Base-by-base conservation (phyloP, 2,797 vertebrate genomes). In the Leuciscus waleckii region DNA sequence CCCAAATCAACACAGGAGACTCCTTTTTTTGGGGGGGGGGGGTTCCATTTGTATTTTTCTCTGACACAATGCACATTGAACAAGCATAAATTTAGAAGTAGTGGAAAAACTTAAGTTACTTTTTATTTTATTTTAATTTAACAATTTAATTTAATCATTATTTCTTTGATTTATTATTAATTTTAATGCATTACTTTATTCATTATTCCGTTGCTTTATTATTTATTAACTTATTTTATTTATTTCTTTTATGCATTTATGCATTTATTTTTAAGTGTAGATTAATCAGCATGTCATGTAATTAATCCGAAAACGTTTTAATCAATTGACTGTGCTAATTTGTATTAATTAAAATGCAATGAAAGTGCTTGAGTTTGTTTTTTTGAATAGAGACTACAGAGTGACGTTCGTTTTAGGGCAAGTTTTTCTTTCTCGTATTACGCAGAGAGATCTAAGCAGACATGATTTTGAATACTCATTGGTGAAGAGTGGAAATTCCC, bases 1-100 rank as follows among this genome's bases (percentile, higher is more conserved):
- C 69, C 74, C 67, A 71, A 77, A 85, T 88, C 71, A 86, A 58
- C 81, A 83, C 70, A 16, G 85, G 23, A 79, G 68, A 63, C 43
- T 87, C 65, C 32, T 41, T 43, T 78, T 70, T 75, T 76, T 16
- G n/a, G 39, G 76, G 81, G 68, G 35, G n/a, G n/a, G n/a, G n/a
- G n/a, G n/a, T n/a, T 68, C 35, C 9, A 8, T 76, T 78, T 84
- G 32, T 56, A 37, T 41, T 77, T 49, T 75, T 54, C 29, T 54
- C 46, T 69, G 29, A 35, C 14, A 68, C 41, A 37, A 8, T 46
- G 32, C 11, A 7, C 32, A 9, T n/a, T 56, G 61, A 32, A 65
- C 19, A 21, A 23, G 17, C 37, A 13, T 3, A 23, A 8, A 49
- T 80, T 16, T 79, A 14, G 9, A 79, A 13, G 13, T 23, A 14